phyloP scores from a whole-genome alignment of 1,140 invertebrate genomes.

The Ruditapes philippinarum region DNA sequence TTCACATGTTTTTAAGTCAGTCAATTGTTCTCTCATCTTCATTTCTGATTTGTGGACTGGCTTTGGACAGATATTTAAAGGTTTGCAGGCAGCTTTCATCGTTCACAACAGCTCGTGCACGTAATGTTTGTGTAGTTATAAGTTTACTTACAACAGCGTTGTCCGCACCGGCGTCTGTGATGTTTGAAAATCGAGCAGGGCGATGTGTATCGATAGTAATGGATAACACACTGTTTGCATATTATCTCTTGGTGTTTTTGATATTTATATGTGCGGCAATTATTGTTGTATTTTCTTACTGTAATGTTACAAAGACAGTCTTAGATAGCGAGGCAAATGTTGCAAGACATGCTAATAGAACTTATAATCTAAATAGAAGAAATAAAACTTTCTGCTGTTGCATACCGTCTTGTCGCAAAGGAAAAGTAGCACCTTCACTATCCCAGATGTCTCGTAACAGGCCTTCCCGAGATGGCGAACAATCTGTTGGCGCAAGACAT shows the following conservation, averaged over 20 bases:
- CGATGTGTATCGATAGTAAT: not conserved
- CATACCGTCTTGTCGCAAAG: too few species aligned
- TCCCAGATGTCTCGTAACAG: too few species aligned
- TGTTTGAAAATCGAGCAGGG: constrained; percentile 27
- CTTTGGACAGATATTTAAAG: constrained; percentile 50
- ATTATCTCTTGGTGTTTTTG: constrained; percentile 28
- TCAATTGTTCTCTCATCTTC: constrained; percentile 36
- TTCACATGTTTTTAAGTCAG: constrained; percentile 58
- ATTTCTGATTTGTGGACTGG: constrained; percentile 51
- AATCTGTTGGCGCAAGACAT: too few species aligned
- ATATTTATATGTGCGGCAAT: not conserved
- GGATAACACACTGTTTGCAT: not conserved
- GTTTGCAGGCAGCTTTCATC: not conserved
- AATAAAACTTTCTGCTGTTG: too few species aligned
- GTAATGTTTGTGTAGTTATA: constrained; percentile 8
- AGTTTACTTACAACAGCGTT: not conserved
- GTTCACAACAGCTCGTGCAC: not conserved
- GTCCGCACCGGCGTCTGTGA: not conserved
- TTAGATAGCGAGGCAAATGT: constrained; percentile 10
- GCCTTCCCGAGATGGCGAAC: too few species aligned
- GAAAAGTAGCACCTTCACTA: too few species aligned
- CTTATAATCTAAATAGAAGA: too few species aligned
- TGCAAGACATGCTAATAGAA: not conserved
- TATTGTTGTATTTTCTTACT: constrained; percentile 19
- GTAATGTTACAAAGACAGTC: constrained; percentile 1